Evolutionary conservation across 2,888 invertebrate genomes (phyloP), one percentile per base, ranked within the genome.

Genomic region (Tetrapedia diversipes): DNA sequence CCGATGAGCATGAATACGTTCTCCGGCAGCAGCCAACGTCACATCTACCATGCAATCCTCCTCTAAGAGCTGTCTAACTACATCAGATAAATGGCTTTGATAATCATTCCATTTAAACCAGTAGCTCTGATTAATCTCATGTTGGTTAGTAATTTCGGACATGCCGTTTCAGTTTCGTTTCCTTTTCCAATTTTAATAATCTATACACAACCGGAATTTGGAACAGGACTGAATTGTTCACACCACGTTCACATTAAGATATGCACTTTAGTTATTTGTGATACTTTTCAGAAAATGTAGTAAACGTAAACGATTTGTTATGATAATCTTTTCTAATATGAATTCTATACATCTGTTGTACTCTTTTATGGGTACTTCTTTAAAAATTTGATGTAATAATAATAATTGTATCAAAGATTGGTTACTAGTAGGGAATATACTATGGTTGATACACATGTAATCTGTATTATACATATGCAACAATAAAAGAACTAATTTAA

Each of bases 21-120:
- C 89, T 34, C 93, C 92, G 45, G 89, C 92, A 66, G 92, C 92
- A 34, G 91, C 91, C 43, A 93, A 86, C 19, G 92, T 93, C 41
- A 92, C 92, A 78, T 93, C 93, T 75, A 93, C 92, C 91, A 93
- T 92, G 27, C 90, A 91, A 75, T 91, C 89, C 56, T 92, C 89
- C 16, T 89, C 89, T 11, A 92, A 78, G 11, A 92, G 86, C 68
- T 92, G 90, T 29, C 89, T 86, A 65, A 92, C 89, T 41, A 92
- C 89, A 65, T 89, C 88, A 47, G 91, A 89, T 43, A 92, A 82
- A 71, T 92, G 90, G 76, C 82, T 88, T 45, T 91, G 89, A 81
- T 92, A 91, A 79, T 92, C 89, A 80, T 86, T 88, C 92, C 92
- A 92, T 88, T 92, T 92, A 79, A 92, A 90, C 82, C 88, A 91